Base-by-base conservation (phyloP, 2,888 invertebrate species). In the Sarcophaga rosellei region DNA sequence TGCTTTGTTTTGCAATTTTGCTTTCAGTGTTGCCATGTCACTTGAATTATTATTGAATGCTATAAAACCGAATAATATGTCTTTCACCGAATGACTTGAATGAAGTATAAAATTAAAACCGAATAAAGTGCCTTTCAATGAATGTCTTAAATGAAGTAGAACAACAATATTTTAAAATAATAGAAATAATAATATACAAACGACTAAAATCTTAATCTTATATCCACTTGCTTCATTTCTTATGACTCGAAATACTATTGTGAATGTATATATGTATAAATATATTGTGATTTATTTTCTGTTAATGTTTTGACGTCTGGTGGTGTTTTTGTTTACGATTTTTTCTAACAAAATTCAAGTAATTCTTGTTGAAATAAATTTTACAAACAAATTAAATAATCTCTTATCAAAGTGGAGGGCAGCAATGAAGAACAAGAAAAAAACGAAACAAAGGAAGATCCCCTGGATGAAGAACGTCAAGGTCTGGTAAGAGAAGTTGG, bases 401-500 rank as follows among this genome's bases (percentile, higher is more conserved):
- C 5, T 4, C 3, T 5, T 4, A 53, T 59, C 59, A 84, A 76
- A 81, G 89, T 91, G 91, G 89, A 91, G n/a, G 87, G 89, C 10
- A 88, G 87, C 63, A 85, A 88, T 80, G 91, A 91, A 5, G 91
- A 91, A 61, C 91, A 90, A 57, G 70, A 84, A 15, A 86, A 77
- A 44, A 88, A 86, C 5, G 90, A 90, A 87, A 89, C 81, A 44
- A 88, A 88, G 15, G 93, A 93, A 70, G 93, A 93, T 88, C 93
- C 93, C 4, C 69, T 92, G 4, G 89, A 90, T n/a, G 92, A 92
- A 74, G 93, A 93, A 82, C 90, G 93, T 3, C 86, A 91, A 0
- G 93, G 94, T 2, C 94, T 94, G 88, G 95, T 96, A 1, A 94
- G 96, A 15, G 98, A 99, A 95, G 97, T 99, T 35, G 98, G 98